Evolutionary conservation across 2,797 vertebrate species (phyloP).

Genomic region (Coluber constrictor): DNA sequence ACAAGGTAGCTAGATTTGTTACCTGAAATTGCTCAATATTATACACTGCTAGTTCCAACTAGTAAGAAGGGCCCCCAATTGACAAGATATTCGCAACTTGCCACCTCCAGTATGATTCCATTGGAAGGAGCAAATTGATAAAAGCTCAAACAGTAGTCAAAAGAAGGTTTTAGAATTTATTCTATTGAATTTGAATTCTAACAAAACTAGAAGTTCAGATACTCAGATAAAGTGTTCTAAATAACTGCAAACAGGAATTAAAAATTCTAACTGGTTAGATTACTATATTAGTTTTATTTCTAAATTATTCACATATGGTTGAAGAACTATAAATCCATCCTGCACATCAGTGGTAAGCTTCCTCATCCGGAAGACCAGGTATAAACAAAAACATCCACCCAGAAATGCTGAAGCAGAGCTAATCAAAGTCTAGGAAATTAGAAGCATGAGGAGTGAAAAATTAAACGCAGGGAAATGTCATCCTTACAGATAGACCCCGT

Average conservation of each 20-base stretch:
- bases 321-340: background rate
- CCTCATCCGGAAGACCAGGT: background rate
- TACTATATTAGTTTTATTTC: background rate
- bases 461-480: background rate
- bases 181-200: background rate
- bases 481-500: background rate
- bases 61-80: background rate
- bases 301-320: background rate
- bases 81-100: background rate
- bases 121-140: background rate
- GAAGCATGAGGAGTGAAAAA: background rate
- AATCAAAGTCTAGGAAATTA: conserved; percentile 11
- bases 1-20: background rate
- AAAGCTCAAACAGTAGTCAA: background rate
- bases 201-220: background rate
- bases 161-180: background rate
- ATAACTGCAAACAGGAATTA: background rate
- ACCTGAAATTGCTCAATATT: background rate
- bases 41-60: background rate
- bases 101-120: background rate
- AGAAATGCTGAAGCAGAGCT: background rate
- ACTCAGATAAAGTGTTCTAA: background rate
- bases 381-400: background rate
- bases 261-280: background rate
- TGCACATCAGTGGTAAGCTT: background rate